A percentile compares a stretch with the other conserved stretches of the same genome.
These are phyloP conservation scores for Nannoperca australis DNA, from an alignment of 2,797 vertebrate species.

Conservation along the genomic window DNA sequence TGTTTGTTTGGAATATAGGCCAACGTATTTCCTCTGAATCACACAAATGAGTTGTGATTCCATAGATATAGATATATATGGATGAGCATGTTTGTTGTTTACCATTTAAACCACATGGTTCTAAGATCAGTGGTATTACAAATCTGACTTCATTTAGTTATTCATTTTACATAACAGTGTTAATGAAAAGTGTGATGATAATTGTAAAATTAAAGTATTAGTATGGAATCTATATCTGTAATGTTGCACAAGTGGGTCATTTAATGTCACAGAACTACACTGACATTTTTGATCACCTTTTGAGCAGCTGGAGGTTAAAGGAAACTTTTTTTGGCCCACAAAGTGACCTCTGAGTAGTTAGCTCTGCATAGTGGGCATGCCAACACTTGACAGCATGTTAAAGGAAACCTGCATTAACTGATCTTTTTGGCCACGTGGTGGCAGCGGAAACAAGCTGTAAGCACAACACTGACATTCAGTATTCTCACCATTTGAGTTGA, in stretches of 20 bases:
- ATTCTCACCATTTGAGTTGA: too few relatives aligned
- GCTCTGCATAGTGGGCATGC: neutral
- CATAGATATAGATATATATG: slow-evolving; percentile 35
- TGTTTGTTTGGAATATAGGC: slow-evolving; percentile 59
- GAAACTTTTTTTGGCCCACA: neutral
- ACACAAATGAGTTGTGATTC: slow-evolving; percentile 55
- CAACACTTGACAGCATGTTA: neutral
- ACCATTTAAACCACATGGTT: slow-evolving; percentile 8
- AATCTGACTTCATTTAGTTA: neutral
- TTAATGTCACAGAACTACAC: neutral
- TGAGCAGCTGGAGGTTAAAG: neutral
- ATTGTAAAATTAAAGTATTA: too few relatives aligned
- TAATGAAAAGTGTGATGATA: neutral
- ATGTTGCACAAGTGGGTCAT: neutral
- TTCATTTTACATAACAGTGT: neutral
- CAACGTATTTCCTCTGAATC: slow-evolving; percentile 52
- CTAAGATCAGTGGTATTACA: slow-evolving; percentile 3
- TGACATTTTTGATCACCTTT: neutral
- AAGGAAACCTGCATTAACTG: too few relatives aligned
- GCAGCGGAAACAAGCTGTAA: too few relatives aligned
- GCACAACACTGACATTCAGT: too few relatives aligned
- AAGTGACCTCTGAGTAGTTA: neutral
- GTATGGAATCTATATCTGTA: neutral
- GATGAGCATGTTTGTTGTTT: slow-evolving; percentile 33
- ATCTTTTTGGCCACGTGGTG: too few relatives aligned